phyloP scores from a whole-genome alignment of 2,797 vertebrate species.

The Lophius americanus region DNA sequence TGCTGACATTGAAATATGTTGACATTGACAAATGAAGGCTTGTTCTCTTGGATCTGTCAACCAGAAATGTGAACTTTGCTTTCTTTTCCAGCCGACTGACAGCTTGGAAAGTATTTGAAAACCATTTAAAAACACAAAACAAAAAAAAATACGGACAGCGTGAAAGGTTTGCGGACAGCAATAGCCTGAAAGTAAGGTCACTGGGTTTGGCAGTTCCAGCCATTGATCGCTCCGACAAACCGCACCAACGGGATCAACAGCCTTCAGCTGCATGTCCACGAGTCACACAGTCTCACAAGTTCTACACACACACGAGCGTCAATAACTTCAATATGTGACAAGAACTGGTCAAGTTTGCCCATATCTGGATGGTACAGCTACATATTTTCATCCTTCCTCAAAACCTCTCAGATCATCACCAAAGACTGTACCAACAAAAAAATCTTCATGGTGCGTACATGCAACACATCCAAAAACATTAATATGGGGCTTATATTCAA shows the following conservation, averaged over 20 bases:
- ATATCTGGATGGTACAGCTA: not conserved
- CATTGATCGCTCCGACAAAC: constrained; percentile 35
- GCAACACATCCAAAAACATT: too few species aligned
- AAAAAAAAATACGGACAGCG: not conserved
- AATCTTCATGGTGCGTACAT: too few species aligned
- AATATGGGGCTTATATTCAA: too few species aligned
- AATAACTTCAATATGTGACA: too few species aligned
- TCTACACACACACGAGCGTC: not conserved
- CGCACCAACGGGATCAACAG: constrained; percentile 32
- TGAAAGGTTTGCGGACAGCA: constrained; percentile 5
- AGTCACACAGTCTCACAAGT: not conserved
- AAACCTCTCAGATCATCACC: not conserved
- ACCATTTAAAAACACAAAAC: constrained; percentile 1
- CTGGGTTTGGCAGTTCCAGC: not conserved
- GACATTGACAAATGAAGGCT: not conserved
- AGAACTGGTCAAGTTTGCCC: not conserved
- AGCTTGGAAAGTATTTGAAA: not conserved
- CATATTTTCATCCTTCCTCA: not conserved
- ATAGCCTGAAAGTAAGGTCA: constrained; percentile 21
- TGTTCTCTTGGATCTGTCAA: not conserved
- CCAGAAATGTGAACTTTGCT: not conserved
- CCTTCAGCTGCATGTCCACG: not conserved
- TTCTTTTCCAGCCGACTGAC: constrained; percentile 12
- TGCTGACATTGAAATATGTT: too few species aligned
- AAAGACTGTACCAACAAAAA: not conserved